Conservation (phyloP, 1,140 invertebrate genomes). For the Drosophila bifasciata region DNA sequence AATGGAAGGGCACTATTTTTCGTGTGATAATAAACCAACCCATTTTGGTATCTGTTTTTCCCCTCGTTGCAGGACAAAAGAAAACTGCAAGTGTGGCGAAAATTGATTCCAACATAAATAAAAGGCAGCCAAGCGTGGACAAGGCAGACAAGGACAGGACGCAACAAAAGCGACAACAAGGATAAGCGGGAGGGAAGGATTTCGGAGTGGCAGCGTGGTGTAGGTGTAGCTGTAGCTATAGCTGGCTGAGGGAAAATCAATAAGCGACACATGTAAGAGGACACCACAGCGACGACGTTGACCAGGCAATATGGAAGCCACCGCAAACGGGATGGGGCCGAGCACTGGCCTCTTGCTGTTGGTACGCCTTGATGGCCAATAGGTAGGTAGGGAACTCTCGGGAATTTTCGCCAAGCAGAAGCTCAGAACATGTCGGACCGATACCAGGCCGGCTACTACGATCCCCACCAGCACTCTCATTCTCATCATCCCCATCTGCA, state of each 20-base stretch:
- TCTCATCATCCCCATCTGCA: constrained; percentile 14
- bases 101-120: constrained; percentile 58
- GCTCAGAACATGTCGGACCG: constrained; percentile 59
- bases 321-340: constrained; percentile 39
- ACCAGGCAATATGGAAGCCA: constrained; percentile 53
- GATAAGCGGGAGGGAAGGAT: constrained; percentile 40
- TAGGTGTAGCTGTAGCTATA: constrained; percentile 14
- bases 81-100: constrained; percentile 62
- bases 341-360: constrained; percentile 47
- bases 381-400: not conserved
- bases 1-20: constrained; percentile 11
- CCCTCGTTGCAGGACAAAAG: constrained; percentile 43
- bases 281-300: constrained; percentile 42
- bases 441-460: constrained; percentile 71
- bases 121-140: constrained; percentile 41
- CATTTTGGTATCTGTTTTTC: constrained; percentile 22
- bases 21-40: constrained; percentile 36
- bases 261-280: constrained; percentile 71
- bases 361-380: constrained; percentile 31
- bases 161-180: constrained; percentile 7
- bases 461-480: constrained; percentile 56
- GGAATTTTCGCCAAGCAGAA: not conserved
- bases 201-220: constrained; percentile 24
- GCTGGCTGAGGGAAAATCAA: constrained; percentile 61
- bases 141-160: constrained; percentile 56